These are phyloP conservation scores for Hylaeus anthracinus DNA, from an alignment of 1,140 invertebrate species.

Conservation along the genomic window DNA sequence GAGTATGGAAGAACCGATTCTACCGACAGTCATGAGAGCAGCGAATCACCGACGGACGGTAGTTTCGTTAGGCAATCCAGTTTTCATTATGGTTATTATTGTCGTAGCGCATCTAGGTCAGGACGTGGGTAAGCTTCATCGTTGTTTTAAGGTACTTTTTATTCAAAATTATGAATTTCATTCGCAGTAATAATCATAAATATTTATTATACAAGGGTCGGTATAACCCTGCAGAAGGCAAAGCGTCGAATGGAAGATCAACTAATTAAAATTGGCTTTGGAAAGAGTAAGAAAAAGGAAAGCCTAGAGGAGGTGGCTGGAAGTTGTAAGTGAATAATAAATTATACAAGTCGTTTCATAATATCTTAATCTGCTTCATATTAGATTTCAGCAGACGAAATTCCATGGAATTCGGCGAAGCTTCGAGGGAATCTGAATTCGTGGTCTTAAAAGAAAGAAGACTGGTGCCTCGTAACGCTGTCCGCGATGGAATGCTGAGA, in stretches of 20 bases:
- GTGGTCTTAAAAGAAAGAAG: constrained; percentile 92
- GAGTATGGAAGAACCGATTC: constrained; percentile 81
- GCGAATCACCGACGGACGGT: constrained; percentile 83
- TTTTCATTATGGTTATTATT: constrained; percentile 72
- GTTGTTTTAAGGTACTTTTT: too few species aligned
- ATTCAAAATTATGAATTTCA: not conserved
- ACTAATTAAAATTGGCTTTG: constrained; percentile 88
- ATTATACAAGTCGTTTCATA: too few species aligned
- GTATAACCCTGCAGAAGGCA: constrained; percentile 88
- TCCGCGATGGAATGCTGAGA: constrained; percentile 90
- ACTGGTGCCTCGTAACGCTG: constrained; percentile 87
- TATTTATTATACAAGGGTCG: constrained; percentile 74
- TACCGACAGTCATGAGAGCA: constrained; percentile 82
- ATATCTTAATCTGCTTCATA: too few species aligned
- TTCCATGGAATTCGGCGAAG: constrained; percentile 90
- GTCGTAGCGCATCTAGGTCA: constrained; percentile 66
- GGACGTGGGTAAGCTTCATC: constrained; percentile 67
- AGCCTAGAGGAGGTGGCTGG: constrained; percentile 91
- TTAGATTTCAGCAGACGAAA: constrained; percentile 91
- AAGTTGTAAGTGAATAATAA: constrained; percentile 83
- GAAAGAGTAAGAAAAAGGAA: constrained; percentile 91
- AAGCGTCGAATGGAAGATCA: constrained; percentile 92
- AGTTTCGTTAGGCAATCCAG: constrained; percentile 80
- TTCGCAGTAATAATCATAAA: not conserved
- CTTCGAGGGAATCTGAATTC: constrained; percentile 90